Conservation (phyloP, 2,113 vertebrate species). For the Dinomys branickii region DNA sequence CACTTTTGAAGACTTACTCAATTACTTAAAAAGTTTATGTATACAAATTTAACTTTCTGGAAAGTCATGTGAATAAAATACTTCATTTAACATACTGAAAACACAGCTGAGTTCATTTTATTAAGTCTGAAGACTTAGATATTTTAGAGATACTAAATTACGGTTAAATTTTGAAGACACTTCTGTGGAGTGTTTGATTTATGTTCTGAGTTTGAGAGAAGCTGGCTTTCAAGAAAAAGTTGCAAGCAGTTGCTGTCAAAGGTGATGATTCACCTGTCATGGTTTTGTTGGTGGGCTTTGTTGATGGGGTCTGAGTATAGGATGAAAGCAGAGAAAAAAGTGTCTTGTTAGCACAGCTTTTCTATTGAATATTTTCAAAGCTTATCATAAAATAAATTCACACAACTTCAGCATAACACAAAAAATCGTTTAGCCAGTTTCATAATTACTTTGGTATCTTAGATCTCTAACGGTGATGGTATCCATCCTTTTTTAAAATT, state of each 20-base stretch:
- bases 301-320: background rate
- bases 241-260: background rate
- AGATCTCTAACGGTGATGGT: background rate
- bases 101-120: background rate
- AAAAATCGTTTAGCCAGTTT: background rate
- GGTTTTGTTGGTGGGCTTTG: background rate
- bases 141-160: background rate
- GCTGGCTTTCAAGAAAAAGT: background rate
- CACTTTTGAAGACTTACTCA: background rate
- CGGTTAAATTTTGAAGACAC: background rate
- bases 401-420: background rate
- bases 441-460: background rate
- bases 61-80: background rate
- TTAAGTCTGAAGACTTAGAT: background rate
- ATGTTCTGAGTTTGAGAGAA: background rate
- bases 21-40: background rate
- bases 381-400: slow-evolving; percentile 27
- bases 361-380: background rate
- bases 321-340: background rate
- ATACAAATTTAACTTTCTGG: slow-evolving; percentile 41
- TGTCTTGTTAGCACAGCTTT: background rate
- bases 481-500: background rate
- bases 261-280: background rate
- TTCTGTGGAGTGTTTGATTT: background rate
- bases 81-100: slow-evolving; percentile 47